Conservation (phyloP, 2,888 invertebrate genomes). For the Ecliptopera silaceata region DNA sequence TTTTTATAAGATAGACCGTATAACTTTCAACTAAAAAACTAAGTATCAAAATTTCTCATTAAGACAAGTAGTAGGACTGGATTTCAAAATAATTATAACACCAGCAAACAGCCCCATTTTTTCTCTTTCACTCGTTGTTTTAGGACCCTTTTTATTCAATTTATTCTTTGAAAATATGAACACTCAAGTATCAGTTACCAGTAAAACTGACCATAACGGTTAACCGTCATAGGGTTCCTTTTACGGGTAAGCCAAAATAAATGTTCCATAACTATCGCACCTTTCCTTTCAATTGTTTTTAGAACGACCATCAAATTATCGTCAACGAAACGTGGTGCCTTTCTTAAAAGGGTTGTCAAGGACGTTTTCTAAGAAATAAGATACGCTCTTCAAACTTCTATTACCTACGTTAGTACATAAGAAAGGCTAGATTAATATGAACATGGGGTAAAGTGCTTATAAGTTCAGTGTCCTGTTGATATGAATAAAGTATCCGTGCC, state of each 20-base stretch:
- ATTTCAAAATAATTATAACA: too few relatives aligned
- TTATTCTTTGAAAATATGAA: conserved; percentile 30
- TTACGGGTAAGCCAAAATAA: background rate
- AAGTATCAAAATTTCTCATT: too few relatives aligned
- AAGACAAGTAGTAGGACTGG: too few relatives aligned
- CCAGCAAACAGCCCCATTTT: background rate
- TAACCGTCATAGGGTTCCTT: conserved; percentile 35
- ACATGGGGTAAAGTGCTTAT: too few relatives aligned
- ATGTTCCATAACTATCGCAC: conserved; percentile 35
- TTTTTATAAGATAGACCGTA: too few relatives aligned
- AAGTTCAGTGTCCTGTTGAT: too few relatives aligned
- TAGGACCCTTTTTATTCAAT: conserved; percentile 15
- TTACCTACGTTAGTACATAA: too few relatives aligned
- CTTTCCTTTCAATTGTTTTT: conserved; percentile 39
- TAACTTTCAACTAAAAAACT: too few relatives aligned
- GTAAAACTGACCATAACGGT: conserved; percentile 31
- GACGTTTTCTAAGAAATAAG: conserved; percentile 1
- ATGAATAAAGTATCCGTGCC: too few relatives aligned
- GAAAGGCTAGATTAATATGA: too few relatives aligned
- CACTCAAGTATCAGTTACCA: conserved; percentile 36
- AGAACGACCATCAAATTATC: conserved; percentile 37
- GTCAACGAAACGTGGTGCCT: conserved; percentile 35
- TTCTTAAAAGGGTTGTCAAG: conserved; percentile 46
- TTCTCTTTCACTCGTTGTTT: background rate
- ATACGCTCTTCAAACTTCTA: background rate